These are phyloP conservation scores for Potamarius usumacintae DNA, from an alignment of 2,113 vertebrate species.

Conservation along the genomic window DNA sequence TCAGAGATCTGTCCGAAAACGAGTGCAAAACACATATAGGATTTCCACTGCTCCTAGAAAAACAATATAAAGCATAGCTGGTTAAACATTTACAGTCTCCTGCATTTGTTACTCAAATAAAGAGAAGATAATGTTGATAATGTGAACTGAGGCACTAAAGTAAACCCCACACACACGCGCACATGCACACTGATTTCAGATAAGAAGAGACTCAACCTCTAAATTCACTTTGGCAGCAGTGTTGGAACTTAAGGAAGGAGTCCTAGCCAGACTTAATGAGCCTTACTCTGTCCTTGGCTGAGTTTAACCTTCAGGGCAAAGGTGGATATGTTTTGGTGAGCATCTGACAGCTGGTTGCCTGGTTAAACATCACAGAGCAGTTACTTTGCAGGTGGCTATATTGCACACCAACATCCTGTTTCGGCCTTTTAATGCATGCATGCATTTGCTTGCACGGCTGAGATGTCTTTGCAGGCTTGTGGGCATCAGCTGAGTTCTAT, in stretches of 20 bases:
- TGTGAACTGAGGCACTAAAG: too few species aligned
- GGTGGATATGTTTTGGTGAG: constrained; percentile 29
- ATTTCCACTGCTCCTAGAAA: too few species aligned
- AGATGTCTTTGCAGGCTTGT: not conserved
- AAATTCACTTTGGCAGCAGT: not conserved
- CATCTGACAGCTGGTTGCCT: constrained; percentile 40
- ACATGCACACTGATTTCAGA: not conserved
- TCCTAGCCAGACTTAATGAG: constrained; percentile 35
- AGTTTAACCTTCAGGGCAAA: constrained; percentile 33
- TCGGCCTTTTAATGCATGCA: constrained; percentile 1
- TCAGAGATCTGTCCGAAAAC: not conserved
- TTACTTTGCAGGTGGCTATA: constrained; percentile 21
- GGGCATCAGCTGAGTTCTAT: not conserved
- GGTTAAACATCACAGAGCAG: constrained; percentile 22
- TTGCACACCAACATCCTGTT: constrained; percentile 18
- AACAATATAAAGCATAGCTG: not conserved
- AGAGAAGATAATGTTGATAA: not conserved
- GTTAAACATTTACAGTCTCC: not conserved
- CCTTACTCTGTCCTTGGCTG: constrained; percentile 37
- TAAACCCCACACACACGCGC: not conserved
- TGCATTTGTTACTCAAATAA: not conserved
- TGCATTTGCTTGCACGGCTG: not conserved
- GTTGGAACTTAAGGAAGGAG: constrained; percentile 26
- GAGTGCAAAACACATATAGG: too few species aligned
- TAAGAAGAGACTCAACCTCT: not conserved